phyloP scores from a whole-genome alignment of 2,113 vertebrate species.

The Cyrtonyx montezumae region DNA sequence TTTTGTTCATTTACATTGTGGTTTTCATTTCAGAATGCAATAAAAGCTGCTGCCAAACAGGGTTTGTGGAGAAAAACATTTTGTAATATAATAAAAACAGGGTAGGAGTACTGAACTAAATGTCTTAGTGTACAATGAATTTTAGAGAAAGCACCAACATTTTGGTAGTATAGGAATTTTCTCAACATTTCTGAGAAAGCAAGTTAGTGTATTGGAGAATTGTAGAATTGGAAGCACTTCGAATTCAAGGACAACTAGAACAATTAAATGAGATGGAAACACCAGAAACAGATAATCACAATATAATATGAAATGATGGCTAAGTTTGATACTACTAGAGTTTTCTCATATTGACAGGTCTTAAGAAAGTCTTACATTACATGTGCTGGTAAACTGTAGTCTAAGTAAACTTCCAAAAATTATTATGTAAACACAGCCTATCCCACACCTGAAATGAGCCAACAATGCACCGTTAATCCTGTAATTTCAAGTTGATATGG shows the following conservation, averaged over 20 bases:
- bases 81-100: not conserved
- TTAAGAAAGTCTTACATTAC: not conserved
- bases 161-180: not conserved
- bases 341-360: not conserved
- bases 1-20: not conserved
- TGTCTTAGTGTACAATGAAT: not conserved
- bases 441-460: not conserved
- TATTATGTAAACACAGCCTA: not conserved
- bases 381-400: not conserved
- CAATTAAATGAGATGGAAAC: not conserved
- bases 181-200: not conserved
- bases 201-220: not conserved
- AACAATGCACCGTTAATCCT: not conserved
- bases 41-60: not conserved
- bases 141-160: not conserved
- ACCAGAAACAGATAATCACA: not conserved
- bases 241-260: not conserved
- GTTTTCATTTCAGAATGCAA: not conserved
- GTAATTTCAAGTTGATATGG: not conserved
- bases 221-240: not conserved
- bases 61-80: not conserved
- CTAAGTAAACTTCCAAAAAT: not conserved
- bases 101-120: not conserved
- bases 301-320: not conserved
- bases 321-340: not conserved